A percentile compares a stretch with the other conserved stretches of the same genome.
Evolutionary conservation across 2,888 invertebrate species (phyloP).

Genomic region (Coelogynopora nodosa): DNA sequence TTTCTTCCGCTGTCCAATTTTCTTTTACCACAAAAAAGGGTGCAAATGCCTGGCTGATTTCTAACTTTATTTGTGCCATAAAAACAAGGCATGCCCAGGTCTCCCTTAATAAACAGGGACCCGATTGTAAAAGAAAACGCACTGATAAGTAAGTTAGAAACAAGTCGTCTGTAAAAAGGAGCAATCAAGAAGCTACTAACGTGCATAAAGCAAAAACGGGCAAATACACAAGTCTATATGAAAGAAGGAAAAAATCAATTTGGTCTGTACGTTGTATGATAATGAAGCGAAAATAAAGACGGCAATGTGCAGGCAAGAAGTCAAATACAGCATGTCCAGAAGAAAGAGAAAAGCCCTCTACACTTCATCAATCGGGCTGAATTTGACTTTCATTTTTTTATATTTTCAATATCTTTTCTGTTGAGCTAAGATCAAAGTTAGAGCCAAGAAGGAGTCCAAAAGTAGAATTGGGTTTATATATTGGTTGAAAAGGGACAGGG

Average conservation of each 20-base stretch:
- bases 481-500: too few species aligned
- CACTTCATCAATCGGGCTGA: too few species aligned
- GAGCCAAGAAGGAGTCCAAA: neutral
- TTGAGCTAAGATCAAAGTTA: neutral
- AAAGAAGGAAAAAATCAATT: neutral
- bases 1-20: too few species aligned
- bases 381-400: too few species aligned
- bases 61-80: too few species aligned
- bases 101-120: too few species aligned
- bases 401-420: too few species aligned
- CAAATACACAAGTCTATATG: neutral
- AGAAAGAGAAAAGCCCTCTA: too few species aligned
- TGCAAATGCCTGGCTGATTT: too few species aligned
- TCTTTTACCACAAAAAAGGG: too few species aligned
- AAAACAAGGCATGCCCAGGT: too few species aligned
- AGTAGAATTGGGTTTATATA: too few species aligned
- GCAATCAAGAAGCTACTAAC: neutral
- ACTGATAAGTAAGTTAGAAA: constrained; percentile 15
- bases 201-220: neutral
- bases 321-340: neutral
- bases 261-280: neutral
- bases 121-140: neutral
- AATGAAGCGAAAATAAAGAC: neutral
- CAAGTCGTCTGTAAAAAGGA: neutral
- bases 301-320: neutral